Conservation (phyloP, 2,113 vertebrate species). For the Chitala chitala region DNA sequence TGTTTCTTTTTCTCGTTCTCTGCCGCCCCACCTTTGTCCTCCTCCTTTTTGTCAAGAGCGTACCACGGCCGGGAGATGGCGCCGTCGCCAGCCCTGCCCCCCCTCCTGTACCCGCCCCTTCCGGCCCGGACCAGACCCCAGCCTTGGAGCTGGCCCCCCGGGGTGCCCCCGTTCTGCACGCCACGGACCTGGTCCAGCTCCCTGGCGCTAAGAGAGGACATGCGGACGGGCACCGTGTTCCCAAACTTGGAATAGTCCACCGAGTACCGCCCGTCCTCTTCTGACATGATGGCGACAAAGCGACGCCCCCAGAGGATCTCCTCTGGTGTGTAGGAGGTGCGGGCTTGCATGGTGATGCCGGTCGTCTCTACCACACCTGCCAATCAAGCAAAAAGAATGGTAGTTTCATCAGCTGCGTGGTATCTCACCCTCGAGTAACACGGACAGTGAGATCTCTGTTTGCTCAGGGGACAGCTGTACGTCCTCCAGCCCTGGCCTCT, state of each 20-base stretch:
- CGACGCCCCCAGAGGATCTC: slow-evolving; percentile 75
- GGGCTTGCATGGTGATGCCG: slow-evolving; percentile 74
- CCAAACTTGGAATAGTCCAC: slow-evolving; percentile 79
- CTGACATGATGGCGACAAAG: slow-evolving; percentile 72
- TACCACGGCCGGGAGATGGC: slow-evolving; percentile 55
- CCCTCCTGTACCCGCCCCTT: slow-evolving; percentile 62
- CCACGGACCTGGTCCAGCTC: slow-evolving; percentile 63
- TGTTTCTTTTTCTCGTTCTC: slow-evolving; percentile 55
- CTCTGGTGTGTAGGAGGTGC: slow-evolving; percentile 71
- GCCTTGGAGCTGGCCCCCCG: slow-evolving; percentile 48
- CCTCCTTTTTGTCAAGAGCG: slow-evolving; percentile 33
- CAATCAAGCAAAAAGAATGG: slow-evolving; percentile 6
- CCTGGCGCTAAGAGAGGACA: slow-evolving; percentile 65
- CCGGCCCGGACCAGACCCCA: slow-evolving; percentile 67
- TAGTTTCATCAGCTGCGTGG: not conserved
- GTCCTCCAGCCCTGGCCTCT: not conserved
- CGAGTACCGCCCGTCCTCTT: slow-evolving; percentile 69
- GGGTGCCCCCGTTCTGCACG: slow-evolving; percentile 44
- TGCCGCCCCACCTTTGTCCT: slow-evolving; percentile 24
- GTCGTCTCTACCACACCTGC: slow-evolving; percentile 75
- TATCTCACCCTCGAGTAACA: not conserved
- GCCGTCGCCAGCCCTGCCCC: slow-evolving; percentile 46
- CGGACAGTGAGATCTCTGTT: not conserved
- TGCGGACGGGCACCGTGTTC: slow-evolving; percentile 63
- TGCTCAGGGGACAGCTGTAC: not conserved